A percentile compares a stretch with the other conserved stretches of the same genome.
Evolutionary conservation across 2,888 invertebrate species (phyloP).

Genomic region (Leucania comma): DNA sequence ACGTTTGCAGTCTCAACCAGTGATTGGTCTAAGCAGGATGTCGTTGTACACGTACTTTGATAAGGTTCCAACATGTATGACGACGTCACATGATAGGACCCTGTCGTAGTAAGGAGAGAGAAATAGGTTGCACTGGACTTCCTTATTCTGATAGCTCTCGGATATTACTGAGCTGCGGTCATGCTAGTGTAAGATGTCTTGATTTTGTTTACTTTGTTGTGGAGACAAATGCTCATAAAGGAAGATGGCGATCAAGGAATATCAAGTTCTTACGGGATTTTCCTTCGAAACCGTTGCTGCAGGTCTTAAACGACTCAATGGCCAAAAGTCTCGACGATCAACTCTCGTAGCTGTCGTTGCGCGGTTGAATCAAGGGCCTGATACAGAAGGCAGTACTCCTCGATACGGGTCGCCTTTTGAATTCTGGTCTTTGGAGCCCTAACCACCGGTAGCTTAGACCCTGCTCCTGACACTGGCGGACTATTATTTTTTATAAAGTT

Average conservation of each 20-base stretch:
- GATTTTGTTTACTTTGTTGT: conserved; percentile 40
- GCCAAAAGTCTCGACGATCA: too few relatives aligned
- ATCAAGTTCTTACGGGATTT: background rate
- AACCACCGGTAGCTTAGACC: too few relatives aligned
- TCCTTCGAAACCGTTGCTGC: background rate
- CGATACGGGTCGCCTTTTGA: too few relatives aligned
- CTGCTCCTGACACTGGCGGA: too few relatives aligned
- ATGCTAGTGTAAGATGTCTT: conserved; percentile 25
- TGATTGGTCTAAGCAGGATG: conserved; percentile 76
- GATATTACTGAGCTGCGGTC: conserved; percentile 57
- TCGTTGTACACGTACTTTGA: conserved; percentile 63
- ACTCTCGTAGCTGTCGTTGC: too few relatives aligned
- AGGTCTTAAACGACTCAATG: too few relatives aligned
- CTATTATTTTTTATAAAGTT: too few relatives aligned
- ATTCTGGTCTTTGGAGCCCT: too few relatives aligned
- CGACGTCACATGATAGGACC: conserved; percentile 61
- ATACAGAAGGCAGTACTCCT: too few relatives aligned
- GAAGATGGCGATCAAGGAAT: background rate
- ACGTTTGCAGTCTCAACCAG: conserved; percentile 49
- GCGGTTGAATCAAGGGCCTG: too few relatives aligned
- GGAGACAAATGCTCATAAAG: conserved; percentile 7
- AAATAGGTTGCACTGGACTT: conserved; percentile 64
- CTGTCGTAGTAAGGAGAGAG: conserved; percentile 48
- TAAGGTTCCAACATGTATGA: conserved; percentile 60
- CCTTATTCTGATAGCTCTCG: conserved; percentile 63